Base-by-base conservation (phyloP, 2,113 vertebrate genomes). In the Monarcha castaneiventris region DNA sequence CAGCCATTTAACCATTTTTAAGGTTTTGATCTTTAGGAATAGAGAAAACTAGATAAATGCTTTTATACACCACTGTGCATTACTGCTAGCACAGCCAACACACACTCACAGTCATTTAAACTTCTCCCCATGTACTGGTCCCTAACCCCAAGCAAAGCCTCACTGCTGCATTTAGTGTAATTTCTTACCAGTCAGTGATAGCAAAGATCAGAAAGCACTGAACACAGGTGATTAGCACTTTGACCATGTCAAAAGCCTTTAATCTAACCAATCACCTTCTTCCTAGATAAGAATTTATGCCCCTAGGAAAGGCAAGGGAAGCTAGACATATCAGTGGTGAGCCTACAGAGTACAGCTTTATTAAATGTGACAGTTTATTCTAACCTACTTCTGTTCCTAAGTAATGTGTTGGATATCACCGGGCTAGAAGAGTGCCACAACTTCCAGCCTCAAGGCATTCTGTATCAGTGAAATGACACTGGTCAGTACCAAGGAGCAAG, bases 81-180 rank as follows among this genome's bases (percentile, higher is more conserved):
- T 82, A 44, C 32, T 37, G 22, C 25, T 54, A 44, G 30, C 33
- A 67, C 0, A 69, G 58, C 20, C 41, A 25, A 37, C 4, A 5
- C 21, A 56, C 3, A 30, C 5, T 17, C n/a, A 12, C 11, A 15
- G 14, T 27, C 16, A 43, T 19, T 64, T 48, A 15, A 74, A 64
- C 13, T 39, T 55, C 32, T 52, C 43, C 2, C 0, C 21, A 4
- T 1, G 6, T 5, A 15, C 27, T 16, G 5, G 21, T 16, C 59
- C 22, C 72, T 10, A 58, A 58, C 3, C 29, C 11, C 62, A 64
- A 64, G 37, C 41, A 75, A 13, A 41, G n/a, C 11, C 52, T 55
- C 12, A 11, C 10, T 43, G 39, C 43, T 41, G 33, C 13, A 25
- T 12, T 20, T 62, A 25, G 17, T 29, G 16, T 12, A 26, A 35